Evolutionary conservation across 2,797 vertebrate genomes (phyloP), one percentile per base, ranked within the genome.

Genomic region (Sarcoramphus papa): DNA sequence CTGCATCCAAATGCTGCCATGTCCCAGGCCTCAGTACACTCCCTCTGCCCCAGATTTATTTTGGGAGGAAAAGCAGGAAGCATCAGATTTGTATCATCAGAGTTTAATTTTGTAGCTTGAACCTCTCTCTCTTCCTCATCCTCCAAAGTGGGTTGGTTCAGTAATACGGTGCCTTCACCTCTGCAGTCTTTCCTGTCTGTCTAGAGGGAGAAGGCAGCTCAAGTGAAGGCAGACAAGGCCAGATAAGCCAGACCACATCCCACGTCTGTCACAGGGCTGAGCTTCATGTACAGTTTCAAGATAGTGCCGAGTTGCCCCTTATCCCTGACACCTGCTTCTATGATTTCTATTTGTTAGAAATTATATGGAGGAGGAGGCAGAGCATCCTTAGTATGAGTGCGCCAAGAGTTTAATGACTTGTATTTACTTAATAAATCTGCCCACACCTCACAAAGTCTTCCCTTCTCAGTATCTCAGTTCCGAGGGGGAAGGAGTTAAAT

Each of bases 401-500:
- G n/a, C 15, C 35, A 60, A 51, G 73, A 68, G 13, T 95, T 90
- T 78, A 70, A n/a, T 78, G 80, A 60, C 48, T 82, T 81, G n/a
- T 23, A 56, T 92, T 93, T 84, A 65, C 21, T 78, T 86, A 83
- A 90, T 65, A 83, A 79, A 89, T 86, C 77, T 91, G 37, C 47
- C 74, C 62, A 64, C 4, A 10, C 50, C 87, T 90, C 56, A 78
- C 5, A 18, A 81, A 43, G 4, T 59, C 57, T 89, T 81, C 28
- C 37, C 31, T 85, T 92, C 53, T 87, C 85, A 74, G 31, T 11
- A 31, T 56, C 79, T 81, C 33, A 31, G 12, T 81, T 92, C 72
- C 1, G 18, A 79, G 47, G 47, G 25, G 40, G 56, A 95, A 95
- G 20, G 90, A 74, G 90, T 97, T 95, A 97, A 97, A 76, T 62